Evolutionary conservation across 2,113 vertebrate species (phyloP).

Genomic region (Sinocyclocheilus grahami): DNA sequence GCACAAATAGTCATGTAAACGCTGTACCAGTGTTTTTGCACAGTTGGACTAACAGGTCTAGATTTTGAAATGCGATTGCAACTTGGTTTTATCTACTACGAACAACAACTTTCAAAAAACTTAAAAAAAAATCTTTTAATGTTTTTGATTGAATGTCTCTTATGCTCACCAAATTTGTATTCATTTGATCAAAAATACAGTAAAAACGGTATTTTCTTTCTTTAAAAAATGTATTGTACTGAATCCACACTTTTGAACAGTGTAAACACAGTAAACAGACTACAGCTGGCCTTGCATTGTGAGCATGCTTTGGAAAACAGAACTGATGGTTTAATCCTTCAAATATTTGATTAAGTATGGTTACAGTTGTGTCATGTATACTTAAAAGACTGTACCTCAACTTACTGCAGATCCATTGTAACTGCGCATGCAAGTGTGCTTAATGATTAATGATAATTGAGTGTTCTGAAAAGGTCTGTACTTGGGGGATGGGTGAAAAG

Average conservation of each 20-base stretch:
- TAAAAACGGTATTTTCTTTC: background rate
- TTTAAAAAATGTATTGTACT: background rate
- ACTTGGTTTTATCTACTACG: too few species aligned
- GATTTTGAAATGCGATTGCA: too few species aligned
- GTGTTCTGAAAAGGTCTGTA: background rate
- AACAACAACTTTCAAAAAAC: too few species aligned
- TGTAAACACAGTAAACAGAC: background rate
- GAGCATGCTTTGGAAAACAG: background rate
- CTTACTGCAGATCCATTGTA: background rate
- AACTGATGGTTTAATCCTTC: background rate
- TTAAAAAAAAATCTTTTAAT: too few species aligned
- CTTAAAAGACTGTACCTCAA: background rate
- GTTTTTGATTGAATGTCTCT: too few species aligned
- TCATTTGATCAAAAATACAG: background rate
- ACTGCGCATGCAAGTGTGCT: background rate
- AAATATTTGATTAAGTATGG: background rate
- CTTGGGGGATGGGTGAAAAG: conserved; percentile 41
- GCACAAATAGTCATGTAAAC: too few species aligned
- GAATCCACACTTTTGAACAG: background rate
- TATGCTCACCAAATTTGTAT: too few species aligned
- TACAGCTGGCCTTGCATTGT: background rate
- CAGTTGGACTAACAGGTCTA: too few species aligned
- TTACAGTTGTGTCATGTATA: background rate
- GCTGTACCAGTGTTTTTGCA: too few species aligned
- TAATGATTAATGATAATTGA: background rate